Base-by-base conservation (phyloP, 2,113 vertebrate genomes). In the Cyrtonyx montezumae region DNA sequence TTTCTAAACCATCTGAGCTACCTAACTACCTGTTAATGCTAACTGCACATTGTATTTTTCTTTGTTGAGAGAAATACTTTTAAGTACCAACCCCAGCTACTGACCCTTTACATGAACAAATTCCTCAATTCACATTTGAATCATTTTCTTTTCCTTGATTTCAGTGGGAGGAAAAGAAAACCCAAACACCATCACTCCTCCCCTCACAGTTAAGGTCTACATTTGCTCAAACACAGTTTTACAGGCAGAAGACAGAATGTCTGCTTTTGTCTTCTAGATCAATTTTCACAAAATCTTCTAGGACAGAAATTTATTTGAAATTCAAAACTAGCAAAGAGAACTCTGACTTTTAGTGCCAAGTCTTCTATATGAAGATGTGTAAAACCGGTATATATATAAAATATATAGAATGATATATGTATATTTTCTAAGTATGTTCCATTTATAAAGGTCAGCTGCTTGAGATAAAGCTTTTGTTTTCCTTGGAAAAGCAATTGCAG, bases 21-120 rank as follows among this genome's bases (percentile, higher is more conserved):
- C 75, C 43, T 92, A 89, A 87, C 19, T 74, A 70, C 87, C 84
- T 91, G 79, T 94, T 89, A 92, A 91, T 43, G 53, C 28, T 93
- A 83, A 91, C 59, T 45, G 18, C 76, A 87, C 12, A 8, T 28
- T 53, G 32, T 75, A 75, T 87, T 91, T 95, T 81, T 95, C 91
- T 92, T 91, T 81, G 43, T 76, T 65, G 74, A 76, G 56, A 91
- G 46, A 89, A 90, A 85, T 70, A 92, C 76, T 77, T 93, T 77
- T 77, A 91, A 92, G 76, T 79, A 65, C 46, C 80, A 94, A 83
- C 20, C 68, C 56, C 46, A 66, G 43, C 79, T 79, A 90, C 61
- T 91, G 91, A 90, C 89, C 84, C 82, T 83, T 87, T 87, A 75
- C 3, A 0, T 20, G 20, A 94, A 78, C 75, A 86, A 95, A 90